Conservation (phyloP, 2,888 invertebrate species). For the Ectobius pallidus region DNA sequence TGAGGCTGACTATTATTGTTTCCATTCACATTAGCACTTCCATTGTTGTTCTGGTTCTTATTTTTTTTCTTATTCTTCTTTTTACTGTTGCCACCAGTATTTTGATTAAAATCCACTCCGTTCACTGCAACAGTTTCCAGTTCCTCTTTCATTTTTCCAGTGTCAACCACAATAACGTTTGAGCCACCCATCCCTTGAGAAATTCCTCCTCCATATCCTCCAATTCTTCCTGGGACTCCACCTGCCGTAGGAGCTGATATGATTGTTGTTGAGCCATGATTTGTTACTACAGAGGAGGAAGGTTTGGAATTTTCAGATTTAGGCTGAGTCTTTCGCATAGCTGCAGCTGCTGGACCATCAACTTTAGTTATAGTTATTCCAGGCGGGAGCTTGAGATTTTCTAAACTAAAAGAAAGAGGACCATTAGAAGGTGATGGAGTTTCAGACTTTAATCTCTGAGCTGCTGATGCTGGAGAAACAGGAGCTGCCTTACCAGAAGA, state of each 20-base stretch:
- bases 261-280: conserved; percentile 50
- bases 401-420: conserved; percentile 47
- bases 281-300: neutral
- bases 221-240: neutral
- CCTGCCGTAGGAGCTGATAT: conserved; percentile 51
- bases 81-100: conserved; percentile 62
- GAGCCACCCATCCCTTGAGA: conserved; percentile 49
- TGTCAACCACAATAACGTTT: conserved; percentile 67
- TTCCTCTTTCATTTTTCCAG: conserved; percentile 61
- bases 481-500: conserved; percentile 22
- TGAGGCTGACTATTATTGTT: conserved; percentile 13
- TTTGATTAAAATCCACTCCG: conserved; percentile 47
- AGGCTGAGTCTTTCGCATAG: conserved; percentile 51
- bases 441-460: conserved; percentile 18
- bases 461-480: neutral
- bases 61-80: conserved; percentile 58
- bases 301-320: conserved; percentile 46
- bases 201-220: conserved; percentile 45
- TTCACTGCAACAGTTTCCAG: conserved; percentile 41
- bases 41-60: conserved; percentile 47
- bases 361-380: conserved; percentile 82
- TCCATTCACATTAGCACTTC: conserved; percentile 39
- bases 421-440: neutral
- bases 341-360: conserved; percentile 55
- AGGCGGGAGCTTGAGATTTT: conserved; percentile 72